phyloP scores from a whole-genome alignment of 2,888 invertebrate species.

The Syrphus vitripennis region DNA sequence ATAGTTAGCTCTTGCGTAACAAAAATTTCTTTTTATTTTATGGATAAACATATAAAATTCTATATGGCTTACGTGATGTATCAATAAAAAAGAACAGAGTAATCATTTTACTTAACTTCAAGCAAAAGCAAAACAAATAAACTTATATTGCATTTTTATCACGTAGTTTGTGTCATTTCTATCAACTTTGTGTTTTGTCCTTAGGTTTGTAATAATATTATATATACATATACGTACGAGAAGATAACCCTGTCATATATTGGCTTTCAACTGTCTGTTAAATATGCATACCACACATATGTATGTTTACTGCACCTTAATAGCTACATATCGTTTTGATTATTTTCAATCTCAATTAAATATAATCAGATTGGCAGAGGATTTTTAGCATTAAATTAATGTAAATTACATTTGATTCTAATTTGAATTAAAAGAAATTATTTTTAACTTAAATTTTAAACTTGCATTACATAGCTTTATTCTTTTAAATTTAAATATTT shows the following conservation, averaged over 20 bases:
- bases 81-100: not conserved
- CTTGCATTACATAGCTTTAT: too few relatives aligned
- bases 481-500: too few relatives aligned
- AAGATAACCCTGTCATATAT: conserved; percentile 57
- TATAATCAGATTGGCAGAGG: conserved; percentile 42
- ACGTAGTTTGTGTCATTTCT: conserved; percentile 33
- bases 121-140: not conserved
- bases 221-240: too few relatives aligned
- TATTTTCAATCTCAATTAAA: conserved; percentile 33
- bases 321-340: not conserved
- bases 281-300: not conserved
- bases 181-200: conserved; percentile 48
- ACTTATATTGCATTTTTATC: conserved; percentile 5
- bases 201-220: conserved; percentile 26
- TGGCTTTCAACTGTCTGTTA: conserved; percentile 53
- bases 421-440: too few relatives aligned
- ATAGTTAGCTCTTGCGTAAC: not conserved
- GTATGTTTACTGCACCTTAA: not conserved
- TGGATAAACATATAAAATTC: not conserved
- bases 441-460: too few relatives aligned
- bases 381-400: conserved; percentile 16
- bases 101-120: not conserved
- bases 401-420: not conserved
- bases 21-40: not conserved
- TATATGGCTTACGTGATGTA: not conserved